These are phyloP conservation scores for Aramus guarauna DNA, from an alignment of 2,113 vertebrate species.

Conservation along the genomic window DNA sequence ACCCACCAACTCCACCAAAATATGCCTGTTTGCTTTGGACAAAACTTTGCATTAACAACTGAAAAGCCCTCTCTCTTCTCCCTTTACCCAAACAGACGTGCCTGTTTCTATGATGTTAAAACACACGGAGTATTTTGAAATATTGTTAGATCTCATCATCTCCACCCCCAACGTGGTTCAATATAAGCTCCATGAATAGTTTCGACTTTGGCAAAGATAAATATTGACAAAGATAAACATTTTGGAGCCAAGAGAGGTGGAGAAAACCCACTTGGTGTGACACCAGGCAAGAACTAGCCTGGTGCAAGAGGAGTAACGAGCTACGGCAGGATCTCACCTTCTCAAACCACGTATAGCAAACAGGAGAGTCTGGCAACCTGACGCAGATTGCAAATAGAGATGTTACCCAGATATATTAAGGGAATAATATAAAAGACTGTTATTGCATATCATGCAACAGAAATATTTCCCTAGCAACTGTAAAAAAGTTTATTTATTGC, in stretches of 20 bases:
- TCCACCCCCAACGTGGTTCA: fast-evolving
- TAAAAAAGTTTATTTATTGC: not conserved
- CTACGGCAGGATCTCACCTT: not conserved
- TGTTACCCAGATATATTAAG: not conserved
- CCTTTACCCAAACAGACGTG: not conserved
- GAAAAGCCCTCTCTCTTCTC: not conserved
- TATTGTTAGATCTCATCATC: not conserved
- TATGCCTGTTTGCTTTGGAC: not conserved
- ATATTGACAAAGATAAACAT: not conserved
- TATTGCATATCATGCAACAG: too few relatives aligned
- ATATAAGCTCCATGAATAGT: not conserved
- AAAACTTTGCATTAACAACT: not conserved
- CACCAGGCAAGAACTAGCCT: fast-evolving
- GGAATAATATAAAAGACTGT: not conserved
- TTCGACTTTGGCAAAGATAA: not conserved
- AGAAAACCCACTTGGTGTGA: not conserved
- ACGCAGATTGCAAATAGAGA: not conserved
- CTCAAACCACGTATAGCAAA: fast-evolving
- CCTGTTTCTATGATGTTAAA: not conserved
- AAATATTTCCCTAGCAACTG: not conserved
- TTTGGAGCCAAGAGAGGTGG: not conserved
- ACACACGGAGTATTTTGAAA: not conserved
- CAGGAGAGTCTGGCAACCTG: fast-evolving
- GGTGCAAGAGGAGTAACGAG: not conserved
- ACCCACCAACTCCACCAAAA: not conserved